A percentile compares a stretch with the other conserved stretches of the same genome.
Conservation (phyloP, 2,113 vertebrate genomes). For the Trematomus loennbergii region DNA sequence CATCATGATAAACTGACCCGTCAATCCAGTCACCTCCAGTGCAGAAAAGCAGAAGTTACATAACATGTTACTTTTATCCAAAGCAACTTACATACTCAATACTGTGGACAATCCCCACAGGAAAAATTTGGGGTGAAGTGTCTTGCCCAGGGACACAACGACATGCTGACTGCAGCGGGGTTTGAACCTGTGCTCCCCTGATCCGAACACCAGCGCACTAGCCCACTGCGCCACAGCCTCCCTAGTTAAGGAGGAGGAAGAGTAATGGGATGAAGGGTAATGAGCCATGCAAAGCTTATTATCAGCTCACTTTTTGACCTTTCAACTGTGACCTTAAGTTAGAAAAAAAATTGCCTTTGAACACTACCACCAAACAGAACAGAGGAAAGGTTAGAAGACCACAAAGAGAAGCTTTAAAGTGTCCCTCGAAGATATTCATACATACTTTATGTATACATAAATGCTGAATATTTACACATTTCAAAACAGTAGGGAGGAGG, state of each 20-base stretch:
- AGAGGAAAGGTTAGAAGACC: background rate
- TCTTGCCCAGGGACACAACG: too few species aligned
- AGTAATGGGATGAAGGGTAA: background rate
- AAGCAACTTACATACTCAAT: too few species aligned
- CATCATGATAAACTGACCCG: conserved; percentile 12
- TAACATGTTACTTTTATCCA: too few species aligned
- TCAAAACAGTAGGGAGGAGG: conserved; percentile 12
- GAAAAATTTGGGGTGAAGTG: too few species aligned
- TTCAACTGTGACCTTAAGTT: conserved; percentile 63
- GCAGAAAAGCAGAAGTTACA: conserved; percentile 3
- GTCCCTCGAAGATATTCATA: conserved; percentile 2
- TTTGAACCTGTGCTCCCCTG: too few species aligned
- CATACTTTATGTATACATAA: background rate
- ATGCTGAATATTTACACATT: background rate
- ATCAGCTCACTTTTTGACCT: conserved; percentile 51
- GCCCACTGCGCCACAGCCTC: too few species aligned
- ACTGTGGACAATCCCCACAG: too few species aligned
- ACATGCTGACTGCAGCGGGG: too few species aligned
- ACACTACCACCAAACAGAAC: conserved; percentile 2
- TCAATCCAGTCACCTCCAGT: background rate
- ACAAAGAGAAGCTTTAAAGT: conserved; percentile 39
- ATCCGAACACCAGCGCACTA: too few species aligned
- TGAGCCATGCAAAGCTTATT: conserved; percentile 33
- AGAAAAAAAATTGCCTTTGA: background rate
- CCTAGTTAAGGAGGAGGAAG: background rate